Evolutionary conservation across 2,113 vertebrate genomes (phyloP).

Genomic region (Symphodus melops): DNA sequence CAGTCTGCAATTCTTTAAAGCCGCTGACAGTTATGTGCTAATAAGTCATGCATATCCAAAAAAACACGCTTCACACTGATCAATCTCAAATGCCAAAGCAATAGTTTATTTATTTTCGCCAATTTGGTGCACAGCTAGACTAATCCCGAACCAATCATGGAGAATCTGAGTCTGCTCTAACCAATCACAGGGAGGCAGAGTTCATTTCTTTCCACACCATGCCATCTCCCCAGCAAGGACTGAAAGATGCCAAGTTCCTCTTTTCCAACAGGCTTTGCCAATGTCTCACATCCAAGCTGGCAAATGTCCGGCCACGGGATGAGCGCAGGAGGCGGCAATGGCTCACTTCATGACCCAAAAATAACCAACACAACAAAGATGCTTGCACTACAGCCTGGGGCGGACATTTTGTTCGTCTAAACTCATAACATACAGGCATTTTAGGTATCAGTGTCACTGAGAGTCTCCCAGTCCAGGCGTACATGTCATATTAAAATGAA

Average conservation of each 20-base stretch:
- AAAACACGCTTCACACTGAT: slow-evolving; percentile 50
- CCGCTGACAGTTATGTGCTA: slow-evolving; percentile 30
- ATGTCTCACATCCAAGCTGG: slow-evolving; percentile 76
- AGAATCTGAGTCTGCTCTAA: slow-evolving; percentile 30
- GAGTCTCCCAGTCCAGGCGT: slow-evolving; percentile 22
- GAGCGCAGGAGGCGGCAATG: slow-evolving; percentile 68
- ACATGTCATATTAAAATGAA: slow-evolving; percentile 12
- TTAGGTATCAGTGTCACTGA: slow-evolving; percentile 29
- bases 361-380: slow-evolving; percentile 70
- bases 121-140: slow-evolving; percentile 18
- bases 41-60: slow-evolving; percentile 33
- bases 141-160: slow-evolving; percentile 34
- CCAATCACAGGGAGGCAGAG: slow-evolving; percentile 43
- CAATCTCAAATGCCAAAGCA: slow-evolving; percentile 35
- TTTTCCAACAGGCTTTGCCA: slow-evolving; percentile 77
- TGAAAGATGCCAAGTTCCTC: slow-evolving; percentile 60
- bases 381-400: slow-evolving; percentile 31
- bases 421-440: slow-evolving; percentile 13
- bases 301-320: slow-evolving; percentile 60
- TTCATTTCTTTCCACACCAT: slow-evolving; percentile 46
- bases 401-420: slow-evolving; percentile 47
- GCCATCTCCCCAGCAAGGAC: slow-evolving; percentile 56
- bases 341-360: slow-evolving; percentile 79
- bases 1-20: slow-evolving; percentile 35
- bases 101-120: slow-evolving; percentile 44